These are phyloP conservation scores for Cecropterus lyciades DNA, from an alignment of 1,140 invertebrate genomes.

Conservation along the genomic window DNA sequence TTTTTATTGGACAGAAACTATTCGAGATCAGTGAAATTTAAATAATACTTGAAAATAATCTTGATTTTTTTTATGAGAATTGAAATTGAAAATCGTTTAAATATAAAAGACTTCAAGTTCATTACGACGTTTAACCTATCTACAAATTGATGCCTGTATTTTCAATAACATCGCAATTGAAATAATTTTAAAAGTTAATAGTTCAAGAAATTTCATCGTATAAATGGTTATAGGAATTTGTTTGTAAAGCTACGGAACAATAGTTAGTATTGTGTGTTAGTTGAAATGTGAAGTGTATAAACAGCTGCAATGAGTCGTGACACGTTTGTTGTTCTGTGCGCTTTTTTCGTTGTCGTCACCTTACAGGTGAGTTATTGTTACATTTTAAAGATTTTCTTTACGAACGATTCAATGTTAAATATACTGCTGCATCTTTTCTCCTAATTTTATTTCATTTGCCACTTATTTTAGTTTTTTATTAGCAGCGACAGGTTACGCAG, in stretches of 20 bases:
- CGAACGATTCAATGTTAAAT: no score
- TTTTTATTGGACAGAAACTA: neutral
- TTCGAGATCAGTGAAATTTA: neutral
- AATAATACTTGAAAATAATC: no score
- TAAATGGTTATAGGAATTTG: conserved; percentile 12
- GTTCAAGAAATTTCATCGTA: neutral
- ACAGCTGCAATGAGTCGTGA: conserved; percentile 62
- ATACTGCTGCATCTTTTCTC: no score
- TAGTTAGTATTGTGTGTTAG: conserved; percentile 28
- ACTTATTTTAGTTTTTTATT: no score
- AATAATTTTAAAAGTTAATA: neutral
- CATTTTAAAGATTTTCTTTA: no score
- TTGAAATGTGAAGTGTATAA: conserved; percentile 48
- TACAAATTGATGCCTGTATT: no score
- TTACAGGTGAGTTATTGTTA: conserved; percentile 55
- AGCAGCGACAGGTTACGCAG: no score
- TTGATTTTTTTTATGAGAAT: no score
- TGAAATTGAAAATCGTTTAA: no score
- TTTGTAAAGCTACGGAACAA: conserved; percentile 24
- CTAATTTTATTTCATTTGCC: no score
- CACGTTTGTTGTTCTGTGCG: conserved; percentile 51
- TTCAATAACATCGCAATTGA: neutral
- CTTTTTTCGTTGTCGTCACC: conserved; percentile 53
- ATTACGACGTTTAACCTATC: no score
- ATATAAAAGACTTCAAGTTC: no score